Conservation (phyloP, 2,888 invertebrate genomes). For the Folsomia manolachei region DNA sequence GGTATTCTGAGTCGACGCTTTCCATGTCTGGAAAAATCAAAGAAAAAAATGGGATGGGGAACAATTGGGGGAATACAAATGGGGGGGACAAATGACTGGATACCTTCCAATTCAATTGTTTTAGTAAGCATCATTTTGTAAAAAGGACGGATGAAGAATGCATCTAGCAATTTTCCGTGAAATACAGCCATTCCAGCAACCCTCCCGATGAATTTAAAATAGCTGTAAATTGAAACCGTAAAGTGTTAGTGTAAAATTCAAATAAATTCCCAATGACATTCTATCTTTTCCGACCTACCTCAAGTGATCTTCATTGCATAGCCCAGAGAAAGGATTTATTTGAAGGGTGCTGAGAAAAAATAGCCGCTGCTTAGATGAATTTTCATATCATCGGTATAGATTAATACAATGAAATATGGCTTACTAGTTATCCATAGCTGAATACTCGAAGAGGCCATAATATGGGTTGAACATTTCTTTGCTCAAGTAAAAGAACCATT, state of each 20-base stretch:
- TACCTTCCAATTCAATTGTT: slow-evolving; percentile 71
- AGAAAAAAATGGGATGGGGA: too few relatives aligned
- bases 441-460: slow-evolving; percentile 98
- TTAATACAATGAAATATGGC: slow-evolving; percentile 51
- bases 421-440: slow-evolving; percentile 96
- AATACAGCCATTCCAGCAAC: slow-evolving; percentile 99
- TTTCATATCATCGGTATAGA: background rate
- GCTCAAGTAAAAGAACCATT: slow-evolving; percentile 98
- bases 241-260: too few relatives aligned
- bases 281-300: background rate
- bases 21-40: slow-evolving; percentile 95
- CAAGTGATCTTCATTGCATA: slow-evolving; percentile 96
- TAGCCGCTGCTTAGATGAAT: background rate
- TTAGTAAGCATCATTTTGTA: slow-evolving; percentile 99
- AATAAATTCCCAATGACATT: too few relatives aligned
- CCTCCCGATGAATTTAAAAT: slow-evolving; percentile 97
- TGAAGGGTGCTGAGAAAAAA: slow-evolving; percentile 80
- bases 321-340: slow-evolving; percentile 95
- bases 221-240: slow-evolving; percentile 59
- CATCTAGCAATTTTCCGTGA: slow-evolving; percentile 95
- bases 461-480: slow-evolving; percentile 99
- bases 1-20: slow-evolving; percentile 97
- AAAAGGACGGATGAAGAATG: slow-evolving; percentile 98
- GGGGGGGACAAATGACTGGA: background rate
- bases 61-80: background rate